phyloP scores from a whole-genome alignment of 2,797 vertebrate genomes.

The Melanotaenia pygmaea region DNA sequence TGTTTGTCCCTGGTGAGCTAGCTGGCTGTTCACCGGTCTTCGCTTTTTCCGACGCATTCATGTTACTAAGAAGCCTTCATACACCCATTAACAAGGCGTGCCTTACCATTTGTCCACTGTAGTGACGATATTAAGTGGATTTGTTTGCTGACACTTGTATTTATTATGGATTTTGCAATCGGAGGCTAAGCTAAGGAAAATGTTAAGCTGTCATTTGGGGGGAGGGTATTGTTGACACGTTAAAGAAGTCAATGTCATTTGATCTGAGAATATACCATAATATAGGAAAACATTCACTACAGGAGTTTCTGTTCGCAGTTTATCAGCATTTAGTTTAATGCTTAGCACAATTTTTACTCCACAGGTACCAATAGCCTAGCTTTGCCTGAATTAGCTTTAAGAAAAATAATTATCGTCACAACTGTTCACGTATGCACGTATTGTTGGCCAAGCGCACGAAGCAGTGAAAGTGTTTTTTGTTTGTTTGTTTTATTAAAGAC shows the following conservation, averaged over 20 bases:
- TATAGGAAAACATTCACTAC: conserved; percentile 3
- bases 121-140: neutral
- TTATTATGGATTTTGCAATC: conserved; percentile 36
- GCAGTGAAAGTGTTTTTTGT: neutral
- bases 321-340: conserved; percentile 8
- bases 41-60: neutral
- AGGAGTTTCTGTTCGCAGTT: conserved; percentile 1
- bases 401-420: neutral
- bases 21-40: conserved; percentile 14
- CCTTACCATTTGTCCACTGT: neutral
- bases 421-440: neutral
- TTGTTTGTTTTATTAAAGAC: neutral
- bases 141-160: conserved; percentile 44
- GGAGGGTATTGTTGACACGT: conserved; percentile 42
- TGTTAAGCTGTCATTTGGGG: conserved; percentile 34
- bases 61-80: neutral
- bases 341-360: conserved; percentile 9
- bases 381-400: too few species aligned
- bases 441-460: neutral
- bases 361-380: neutral
- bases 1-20: conserved; percentile 66
- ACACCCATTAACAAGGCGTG: neutral
- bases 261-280: neutral
- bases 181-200: conserved; percentile 47
- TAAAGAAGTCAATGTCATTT: conserved; percentile 37